Conservation (phyloP, 2,113 vertebrate genomes). For the Sprattus sprattus region DNA sequence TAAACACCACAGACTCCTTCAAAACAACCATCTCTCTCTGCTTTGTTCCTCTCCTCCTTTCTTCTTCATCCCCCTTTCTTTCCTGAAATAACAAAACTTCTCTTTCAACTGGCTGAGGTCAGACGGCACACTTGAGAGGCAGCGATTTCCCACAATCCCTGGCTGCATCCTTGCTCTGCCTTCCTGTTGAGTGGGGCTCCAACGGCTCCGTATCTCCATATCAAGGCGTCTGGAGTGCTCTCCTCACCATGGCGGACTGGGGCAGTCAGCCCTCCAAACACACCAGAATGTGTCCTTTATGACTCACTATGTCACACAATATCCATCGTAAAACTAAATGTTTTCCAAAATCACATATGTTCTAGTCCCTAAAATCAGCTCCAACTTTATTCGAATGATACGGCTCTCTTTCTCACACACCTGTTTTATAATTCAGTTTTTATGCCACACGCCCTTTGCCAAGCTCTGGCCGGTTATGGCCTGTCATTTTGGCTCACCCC, state of each 20-base stretch:
- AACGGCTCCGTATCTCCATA: not conserved
- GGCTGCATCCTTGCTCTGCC: not conserved
- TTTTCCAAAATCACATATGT: not conserved
- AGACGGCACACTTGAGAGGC: constrained; percentile 1
- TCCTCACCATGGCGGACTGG: not conserved
- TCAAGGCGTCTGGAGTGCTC: not conserved
- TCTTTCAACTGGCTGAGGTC: constrained; percentile 33
- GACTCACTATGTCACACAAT: not conserved
- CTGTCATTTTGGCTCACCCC: too few relatives aligned
- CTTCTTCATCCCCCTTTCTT: constrained; percentile 15
- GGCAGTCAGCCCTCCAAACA: not conserved
- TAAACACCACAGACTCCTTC: constrained; percentile 28
- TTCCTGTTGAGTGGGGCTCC: not conserved
- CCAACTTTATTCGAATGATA: not conserved
- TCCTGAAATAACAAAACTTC: constrained; percentile 39
- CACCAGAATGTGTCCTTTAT: not conserved
- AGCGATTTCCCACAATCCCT: constrained; percentile 43
- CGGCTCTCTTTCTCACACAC: too few relatives aligned
- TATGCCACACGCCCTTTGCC: too few relatives aligned
- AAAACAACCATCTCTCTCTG: constrained; percentile 24
- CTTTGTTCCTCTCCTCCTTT: not conserved
- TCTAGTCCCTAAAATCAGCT: not conserved
- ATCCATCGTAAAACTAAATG: not conserved
- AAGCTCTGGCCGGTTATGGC: too few relatives aligned
- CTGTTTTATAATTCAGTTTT: too few relatives aligned